Evolutionary conservation across 2,113 vertebrate species (phyloP).

Genomic region (Asarcornis scutulata): DNA sequence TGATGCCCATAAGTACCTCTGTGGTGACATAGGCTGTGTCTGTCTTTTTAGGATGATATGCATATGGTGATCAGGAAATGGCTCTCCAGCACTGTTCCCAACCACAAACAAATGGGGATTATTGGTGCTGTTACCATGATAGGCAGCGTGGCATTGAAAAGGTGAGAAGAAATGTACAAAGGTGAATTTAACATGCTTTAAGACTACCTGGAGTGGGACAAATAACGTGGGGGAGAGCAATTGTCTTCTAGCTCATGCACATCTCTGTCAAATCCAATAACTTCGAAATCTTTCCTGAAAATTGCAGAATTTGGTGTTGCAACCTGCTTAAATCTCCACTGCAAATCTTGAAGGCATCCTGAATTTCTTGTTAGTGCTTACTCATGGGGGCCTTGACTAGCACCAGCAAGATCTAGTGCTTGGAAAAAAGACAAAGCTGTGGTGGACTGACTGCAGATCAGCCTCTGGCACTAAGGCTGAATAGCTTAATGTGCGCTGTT

Average conservation of each 20-base stretch:
- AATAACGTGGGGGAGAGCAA: background rate
- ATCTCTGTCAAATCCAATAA: background rate
- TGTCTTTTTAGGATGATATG: conserved; percentile 88
- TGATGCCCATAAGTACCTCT: background rate
- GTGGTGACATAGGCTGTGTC: background rate
- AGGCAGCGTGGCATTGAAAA: conserved; percentile 84
- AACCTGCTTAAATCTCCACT: background rate
- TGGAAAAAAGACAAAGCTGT: background rate
- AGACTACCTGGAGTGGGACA: background rate
- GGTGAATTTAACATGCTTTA: background rate
- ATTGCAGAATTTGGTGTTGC: background rate
- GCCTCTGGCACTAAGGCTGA: background rate
- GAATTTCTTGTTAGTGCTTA: background rate
- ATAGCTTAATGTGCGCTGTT: background rate
- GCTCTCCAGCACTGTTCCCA: conserved; percentile 90
- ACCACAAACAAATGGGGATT: conserved; percentile 95
- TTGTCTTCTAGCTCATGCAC: background rate
- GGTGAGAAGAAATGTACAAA: conserved; percentile 71
- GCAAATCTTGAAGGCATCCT: background rate
- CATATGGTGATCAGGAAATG: conserved; percentile 96
- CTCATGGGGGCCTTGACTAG: background rate
- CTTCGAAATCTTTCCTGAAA: background rate
- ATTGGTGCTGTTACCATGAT: conserved; percentile 92
- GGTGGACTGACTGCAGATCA: background rate
- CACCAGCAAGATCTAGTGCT: background rate